phyloP scores from a whole-genome alignment of 2,888 invertebrate species.

The Clanis bilineata region DNA sequence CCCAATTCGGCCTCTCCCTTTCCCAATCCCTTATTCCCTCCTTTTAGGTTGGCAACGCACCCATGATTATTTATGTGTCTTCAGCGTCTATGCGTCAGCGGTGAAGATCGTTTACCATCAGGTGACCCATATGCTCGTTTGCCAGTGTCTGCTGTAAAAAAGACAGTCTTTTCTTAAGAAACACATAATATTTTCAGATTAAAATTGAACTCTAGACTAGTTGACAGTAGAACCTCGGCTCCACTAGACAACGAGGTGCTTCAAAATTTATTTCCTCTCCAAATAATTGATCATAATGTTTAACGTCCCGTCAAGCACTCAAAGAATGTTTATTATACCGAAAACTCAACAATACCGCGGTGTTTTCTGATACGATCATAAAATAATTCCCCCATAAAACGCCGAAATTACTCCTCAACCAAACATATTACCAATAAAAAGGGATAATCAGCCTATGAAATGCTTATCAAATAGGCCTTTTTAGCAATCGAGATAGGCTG shows the following conservation, averaged over 20 bases:
- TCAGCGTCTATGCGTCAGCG: no score
- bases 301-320: constrained; percentile 6
- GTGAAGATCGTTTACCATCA: no score
- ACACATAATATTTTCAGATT: no score
- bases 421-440: constrained; percentile 13
- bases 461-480: constrained; percentile 12
- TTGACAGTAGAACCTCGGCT: not conserved
- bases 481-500: not conserved
- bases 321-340: constrained; percentile 1
- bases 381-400: constrained; percentile 12
- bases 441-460: constrained; percentile 14
- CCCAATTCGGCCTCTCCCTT: no score
- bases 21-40: no score
- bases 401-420: constrained; percentile 1
- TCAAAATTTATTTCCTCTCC: not conserved
- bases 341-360: constrained; percentile 3
- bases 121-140: no score
- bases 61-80: no score
- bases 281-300: not conserved
- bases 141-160: no score
- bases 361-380: constrained; percentile 12
- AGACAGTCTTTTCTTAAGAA: no score
- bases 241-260: not conserved
- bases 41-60: no score
- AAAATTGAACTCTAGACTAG: no score